Base-by-base conservation (phyloP, 1,140 invertebrate genomes). In the Diabrotica virgifera region DNA sequence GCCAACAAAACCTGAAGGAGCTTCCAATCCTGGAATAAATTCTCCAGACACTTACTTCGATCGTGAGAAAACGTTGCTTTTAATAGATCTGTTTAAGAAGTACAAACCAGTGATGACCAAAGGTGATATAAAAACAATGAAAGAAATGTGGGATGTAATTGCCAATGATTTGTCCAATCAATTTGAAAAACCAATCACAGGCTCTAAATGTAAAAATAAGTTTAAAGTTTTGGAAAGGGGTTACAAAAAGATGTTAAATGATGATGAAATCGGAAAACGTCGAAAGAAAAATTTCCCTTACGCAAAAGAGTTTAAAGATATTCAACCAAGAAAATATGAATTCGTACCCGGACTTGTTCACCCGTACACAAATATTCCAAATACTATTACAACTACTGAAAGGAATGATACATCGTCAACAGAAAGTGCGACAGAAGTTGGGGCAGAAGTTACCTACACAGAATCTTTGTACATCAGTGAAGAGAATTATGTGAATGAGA, bases 101-200 rank as follows among this genome's bases (percentile, higher is more conserved):
- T 59, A 59, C 40, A 59, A 59, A 59, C 40, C 40, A n/a, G 37
- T 13, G 46, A 6, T 24, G 5, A 13, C 24, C n/a, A 59, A 36
- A 50, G 37, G 37, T 6, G 24, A 59, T 36, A 59, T 59, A 59
- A 59, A 59, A 59, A 59, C 58, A 7, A 24, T 50, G 4, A 59
- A 59, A n/a, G 13, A 59, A 59, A 59, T 59, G 12, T 59, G 58
- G 13, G 13, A 51, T 24, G 14, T 40, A 46, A 50, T 59, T 10
- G 11, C 58, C 5, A 24, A 14, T 11, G n/a, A 59, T 8, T 6
- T 51, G 13, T 24, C 37, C 13, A 46, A 36, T 59, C 12, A 24
- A 51, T 11, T 12, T 11, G 38, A 38, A 14, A 51, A 46, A n/a
- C 12, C 13, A 12, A 11, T 50, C 14, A 14, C 12, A 12, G 4